Base-by-base conservation (phyloP, 2,888 invertebrate species). In the Scrobipalpa costella region DNA sequence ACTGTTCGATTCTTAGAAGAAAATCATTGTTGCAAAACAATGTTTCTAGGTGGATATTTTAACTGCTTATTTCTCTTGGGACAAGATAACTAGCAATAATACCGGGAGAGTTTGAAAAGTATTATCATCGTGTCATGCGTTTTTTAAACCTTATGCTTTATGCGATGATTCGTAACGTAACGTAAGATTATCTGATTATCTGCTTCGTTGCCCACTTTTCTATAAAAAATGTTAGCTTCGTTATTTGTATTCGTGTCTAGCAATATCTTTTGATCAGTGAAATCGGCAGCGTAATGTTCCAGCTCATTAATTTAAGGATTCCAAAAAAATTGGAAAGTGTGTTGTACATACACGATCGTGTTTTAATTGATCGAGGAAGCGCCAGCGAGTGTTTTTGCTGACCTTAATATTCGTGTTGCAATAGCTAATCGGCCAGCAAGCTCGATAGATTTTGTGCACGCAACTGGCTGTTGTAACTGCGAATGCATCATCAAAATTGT, bases 371-470 rank as follows among this genome's bases (percentile, higher is more conserved):
- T 64, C 66, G 63, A 67, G 69, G 71, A 74, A 76, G 68, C 73
- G 64, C 62, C 71, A 68, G 68, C 69, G 69, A 70, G 67, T 65
- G 69, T 73, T 77, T 75, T 78, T 73, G 72, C 70, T 73, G 72
- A 71, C 74, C 76, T 75, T 72, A 73, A 72, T 75, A 64, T 58
- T 62, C 60, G 72, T 75, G 73, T 78, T 74, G 78, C 70, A 78
- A 79, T 75, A 63, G 55, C 61, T 67, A 68, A 69, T 67, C 63
- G 64, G 61, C 63, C 68, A 65, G 38, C 65, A 64, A 67, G 67
- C 63, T 61, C 64, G 60, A 67, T 69, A 63, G 21, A 47, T 66
- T 67, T 65, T 63, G 59, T 63, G 61, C 64, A 66, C 63, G 66
- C 64, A 64, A 64, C 57, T 19, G 13, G 21, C 50, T 65, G 61